A percentile compares a stretch with the other conserved stretches of the same genome.
phyloP scores from a whole-genome alignment of 2,797 vertebrate species.

The Danio albolineatus region DNA sequence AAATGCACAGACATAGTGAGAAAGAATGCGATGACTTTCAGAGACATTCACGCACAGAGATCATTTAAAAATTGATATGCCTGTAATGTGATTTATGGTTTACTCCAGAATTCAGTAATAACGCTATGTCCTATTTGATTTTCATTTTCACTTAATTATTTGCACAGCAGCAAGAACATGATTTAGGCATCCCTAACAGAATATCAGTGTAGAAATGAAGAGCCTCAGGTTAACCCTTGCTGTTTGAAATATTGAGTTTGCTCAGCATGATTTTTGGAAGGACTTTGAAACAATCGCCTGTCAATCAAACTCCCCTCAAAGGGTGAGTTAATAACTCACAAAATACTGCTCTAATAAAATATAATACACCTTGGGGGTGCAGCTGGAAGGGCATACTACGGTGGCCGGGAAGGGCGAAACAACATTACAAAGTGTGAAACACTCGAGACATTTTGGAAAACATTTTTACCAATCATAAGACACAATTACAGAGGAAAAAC shows the following conservation, averaged over 20 bases:
- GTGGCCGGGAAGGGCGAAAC: too few species aligned
- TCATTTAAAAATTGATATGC: not conserved
- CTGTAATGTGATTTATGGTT: slow-evolving; percentile 2
- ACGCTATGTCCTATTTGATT: too few species aligned
- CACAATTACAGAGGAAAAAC: too few species aligned
- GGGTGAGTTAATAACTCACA: not conserved
- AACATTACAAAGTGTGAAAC: too few species aligned
- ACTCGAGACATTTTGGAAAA: too few species aligned
- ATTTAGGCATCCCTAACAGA: not conserved
- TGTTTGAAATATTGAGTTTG: not conserved
- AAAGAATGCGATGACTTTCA: not conserved
- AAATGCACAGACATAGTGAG: slow-evolving; percentile 14
- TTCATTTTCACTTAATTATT: slow-evolving; percentile 12
- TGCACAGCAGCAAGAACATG: not conserved
- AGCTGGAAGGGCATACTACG: too few species aligned
- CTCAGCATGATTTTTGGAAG: not conserved
- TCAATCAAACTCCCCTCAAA: too few species aligned
- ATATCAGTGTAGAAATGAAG: not conserved
- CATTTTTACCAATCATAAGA: too few species aligned
- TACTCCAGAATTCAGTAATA: slow-evolving; percentile 3
- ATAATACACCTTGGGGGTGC: not conserved
- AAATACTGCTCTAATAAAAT: not conserved
- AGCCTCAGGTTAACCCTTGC: not conserved
- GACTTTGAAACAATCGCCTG: too few species aligned
- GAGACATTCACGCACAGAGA: not conserved